Percentiles rank a stretch among this genome's conserved stretches.
phyloP scores from a whole-genome alignment of 2,797 vertebrate genomes.

The Limnodromus scolopaceus region DNA sequence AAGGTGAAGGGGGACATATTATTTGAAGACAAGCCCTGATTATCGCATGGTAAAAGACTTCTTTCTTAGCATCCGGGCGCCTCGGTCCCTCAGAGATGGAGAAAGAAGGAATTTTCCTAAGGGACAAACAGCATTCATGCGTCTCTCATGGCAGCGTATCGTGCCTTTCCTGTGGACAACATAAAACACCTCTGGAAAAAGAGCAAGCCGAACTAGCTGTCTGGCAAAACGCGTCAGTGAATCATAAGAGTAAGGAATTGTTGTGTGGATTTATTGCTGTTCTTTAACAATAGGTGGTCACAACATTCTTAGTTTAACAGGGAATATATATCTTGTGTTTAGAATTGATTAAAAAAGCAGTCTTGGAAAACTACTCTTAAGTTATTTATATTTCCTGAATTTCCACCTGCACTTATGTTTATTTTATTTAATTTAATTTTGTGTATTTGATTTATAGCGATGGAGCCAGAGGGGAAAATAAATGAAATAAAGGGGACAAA shows the following conservation, averaged over 20 bases:
- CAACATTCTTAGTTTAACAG: constrained; percentile 22
- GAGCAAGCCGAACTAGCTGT: background rate
- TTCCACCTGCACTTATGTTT: constrained; percentile 58
- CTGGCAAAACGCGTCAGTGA: constrained; percentile 8
- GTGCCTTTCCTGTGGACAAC: background rate
- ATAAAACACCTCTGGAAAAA: background rate
- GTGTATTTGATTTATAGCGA: constrained; percentile 54
- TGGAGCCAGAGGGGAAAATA: constrained; percentile 38
- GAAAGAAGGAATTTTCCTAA: background rate
- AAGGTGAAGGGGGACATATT: background rate
- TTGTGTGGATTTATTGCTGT: constrained; percentile 27
- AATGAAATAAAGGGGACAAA: constrained; percentile 43
- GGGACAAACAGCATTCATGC: background rate
- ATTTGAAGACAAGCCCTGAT: background rate
- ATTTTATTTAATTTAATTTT: constrained; percentile 52
- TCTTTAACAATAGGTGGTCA: constrained; percentile 52
- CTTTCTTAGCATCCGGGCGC: background rate
- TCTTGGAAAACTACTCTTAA: constrained; percentile 59
- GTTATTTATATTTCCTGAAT: constrained; percentile 72
- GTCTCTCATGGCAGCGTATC: background rate
- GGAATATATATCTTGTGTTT: constrained; percentile 32
- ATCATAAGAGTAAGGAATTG: constrained; percentile 2
- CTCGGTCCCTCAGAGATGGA: background rate
- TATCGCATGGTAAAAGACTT: background rate
- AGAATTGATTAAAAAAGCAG: constrained; percentile 68